Conservation (phyloP, 2,113 vertebrate genomes). For the human region DNA sequence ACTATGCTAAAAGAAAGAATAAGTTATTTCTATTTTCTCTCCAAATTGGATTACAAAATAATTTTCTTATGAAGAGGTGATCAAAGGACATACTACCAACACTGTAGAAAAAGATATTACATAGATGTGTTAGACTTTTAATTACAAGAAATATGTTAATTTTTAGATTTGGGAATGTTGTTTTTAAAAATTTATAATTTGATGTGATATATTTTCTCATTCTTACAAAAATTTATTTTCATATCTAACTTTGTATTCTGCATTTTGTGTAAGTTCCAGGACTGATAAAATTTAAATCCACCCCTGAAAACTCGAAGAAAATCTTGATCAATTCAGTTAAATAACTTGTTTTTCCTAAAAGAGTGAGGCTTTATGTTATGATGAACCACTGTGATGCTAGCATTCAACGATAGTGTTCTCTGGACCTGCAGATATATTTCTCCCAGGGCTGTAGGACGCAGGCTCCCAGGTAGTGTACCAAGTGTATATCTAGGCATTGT, state of each 20-base stretch:
- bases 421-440: neutral
- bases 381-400: neutral
- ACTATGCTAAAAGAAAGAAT: neutral
- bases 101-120: neutral
- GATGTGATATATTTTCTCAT: neutral
- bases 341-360: neutral
- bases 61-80: neutral
- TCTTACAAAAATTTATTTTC: neutral
- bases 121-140: neutral
- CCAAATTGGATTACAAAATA: neutral
- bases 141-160: neutral
- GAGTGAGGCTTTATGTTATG: neutral
- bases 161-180: neutral
- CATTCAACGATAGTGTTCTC: rapidly evolving
- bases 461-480: neutral
- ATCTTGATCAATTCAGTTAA: neutral
- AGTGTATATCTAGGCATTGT: neutral
- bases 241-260: neutral
- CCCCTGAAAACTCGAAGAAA: neutral
- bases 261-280: neutral
- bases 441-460: neutral
- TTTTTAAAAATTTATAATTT: neutral
- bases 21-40: neutral
- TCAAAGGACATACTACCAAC: neutral
- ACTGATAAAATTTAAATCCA: neutral